Base-by-base conservation (phyloP, 1,140 invertebrate species). In the Caligus rogercresseyi region DNA sequence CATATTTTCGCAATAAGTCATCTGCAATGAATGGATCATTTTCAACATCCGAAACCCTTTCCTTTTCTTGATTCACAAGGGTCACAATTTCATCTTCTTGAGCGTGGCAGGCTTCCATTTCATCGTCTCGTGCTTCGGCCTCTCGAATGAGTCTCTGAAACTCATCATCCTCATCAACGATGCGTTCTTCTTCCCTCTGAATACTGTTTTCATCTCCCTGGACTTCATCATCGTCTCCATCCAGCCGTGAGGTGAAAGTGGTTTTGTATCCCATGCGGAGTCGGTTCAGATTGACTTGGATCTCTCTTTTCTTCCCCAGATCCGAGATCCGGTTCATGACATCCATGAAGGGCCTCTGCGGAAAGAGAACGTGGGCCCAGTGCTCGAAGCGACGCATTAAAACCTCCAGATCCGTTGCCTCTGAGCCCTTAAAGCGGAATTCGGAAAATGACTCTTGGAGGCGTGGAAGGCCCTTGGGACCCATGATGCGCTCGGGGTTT, bases 321-420 rank as follows among this genome's bases (percentile, higher is more conserved):
- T 78, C 79, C 70, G 92, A 89, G 57, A 89, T 78, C 73, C 82
- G 83, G 60, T 82, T 81, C 1, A 93, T 73, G 65, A 84, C 84
- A 72, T 92, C 87, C 70, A 86, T 83, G 76, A 93, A 93, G 18
- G 82, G 78, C 67, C 84, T 84, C 69, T 85, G 89, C 1, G 91
- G 89, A 77, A 84, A 93, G 52, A 95, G 71, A 64, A 90, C 77
- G 71, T 94, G 89, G 1, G 82, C 83, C 92, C 92, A 96, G 69
- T 94, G 89, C 69, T 95, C 87, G 58, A 94, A 69, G 67, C 81
- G 83, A 51, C 83, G 82, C 74, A 96, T 78, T 0, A 94, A 74
- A 54, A 80, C 71, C 70, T 87, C 79, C 15, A 96, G 75, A 76
- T 96, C 90, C 66, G 83, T 74, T 64, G 80, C 81, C 74, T 94